A percentile compares a stretch with the other conserved stretches of the same genome.
phyloP scores from a whole-genome alignment of 1,140 invertebrate genomes.

The Drosophila nikananu region DNA sequence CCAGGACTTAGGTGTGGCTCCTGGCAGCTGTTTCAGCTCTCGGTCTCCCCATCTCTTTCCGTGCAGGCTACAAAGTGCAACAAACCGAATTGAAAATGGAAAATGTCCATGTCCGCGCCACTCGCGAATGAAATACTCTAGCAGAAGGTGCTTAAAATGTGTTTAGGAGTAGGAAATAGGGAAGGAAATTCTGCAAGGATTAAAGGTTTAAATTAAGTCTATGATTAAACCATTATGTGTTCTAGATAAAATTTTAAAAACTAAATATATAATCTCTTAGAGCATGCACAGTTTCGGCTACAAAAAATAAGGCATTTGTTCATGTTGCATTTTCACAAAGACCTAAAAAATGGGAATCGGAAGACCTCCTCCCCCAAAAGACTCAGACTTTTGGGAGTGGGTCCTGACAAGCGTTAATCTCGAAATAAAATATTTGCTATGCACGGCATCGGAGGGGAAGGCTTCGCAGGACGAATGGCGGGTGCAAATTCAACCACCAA shows the following conservation, averaged over 20 bases:
- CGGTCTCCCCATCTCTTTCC: not conserved
- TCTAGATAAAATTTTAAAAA: not conserved
- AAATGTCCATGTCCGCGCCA: slow-evolving; percentile 41
- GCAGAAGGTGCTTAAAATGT: not conserved
- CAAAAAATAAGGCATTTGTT: not conserved
- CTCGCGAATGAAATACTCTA: slow-evolving; percentile 30
- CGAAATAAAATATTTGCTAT: slow-evolving; percentile 80
- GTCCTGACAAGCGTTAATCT: slow-evolving; percentile 78
- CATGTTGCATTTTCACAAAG: slow-evolving; percentile 63
- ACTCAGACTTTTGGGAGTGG: slow-evolving; percentile 12
- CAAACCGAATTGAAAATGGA: slow-evolving; percentile 75
- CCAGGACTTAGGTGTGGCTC: slow-evolving; percentile 76
- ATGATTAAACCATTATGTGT: no score
- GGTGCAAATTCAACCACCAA: slow-evolving; percentile 63
- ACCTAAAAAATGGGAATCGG: slow-evolving; percentile 12
- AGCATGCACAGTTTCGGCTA: not conserved
- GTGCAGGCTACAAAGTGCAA: slow-evolving; percentile 73
- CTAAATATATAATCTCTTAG: not conserved
- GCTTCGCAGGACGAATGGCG: slow-evolving; percentile 25
- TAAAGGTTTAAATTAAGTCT: not conserved
- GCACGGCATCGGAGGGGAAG: slow-evolving; percentile 22
- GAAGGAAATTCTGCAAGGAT: not conserved
- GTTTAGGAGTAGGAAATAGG: not conserved
- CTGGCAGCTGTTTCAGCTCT: slow-evolving; percentile 70
- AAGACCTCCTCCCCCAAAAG: slow-evolving; percentile 4